These are phyloP conservation scores for Sesia bembeciformis DNA, from an alignment of 2,888 invertebrate genomes.

Conservation along the genomic window DNA sequence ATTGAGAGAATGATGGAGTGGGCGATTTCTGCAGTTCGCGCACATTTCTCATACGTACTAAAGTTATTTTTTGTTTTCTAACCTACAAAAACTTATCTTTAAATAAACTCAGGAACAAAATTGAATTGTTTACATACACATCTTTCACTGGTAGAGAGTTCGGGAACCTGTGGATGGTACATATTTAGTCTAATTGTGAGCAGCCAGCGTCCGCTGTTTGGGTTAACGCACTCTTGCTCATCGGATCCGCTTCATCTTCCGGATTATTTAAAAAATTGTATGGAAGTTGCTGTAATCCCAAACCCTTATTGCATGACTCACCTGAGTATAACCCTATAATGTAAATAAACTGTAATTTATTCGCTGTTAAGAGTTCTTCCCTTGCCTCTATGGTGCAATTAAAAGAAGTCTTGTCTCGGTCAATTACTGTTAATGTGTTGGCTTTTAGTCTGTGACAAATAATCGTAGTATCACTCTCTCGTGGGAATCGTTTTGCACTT, in stretches of 20 bases:
- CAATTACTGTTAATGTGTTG: constrained; percentile 9
- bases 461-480: constrained; percentile 1
- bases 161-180: constrained; percentile 32
- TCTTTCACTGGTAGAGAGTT: constrained; percentile 33
- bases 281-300: not conserved
- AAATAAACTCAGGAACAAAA: constrained; percentile 6
- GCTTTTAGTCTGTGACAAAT: constrained; percentile 7
- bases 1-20: no score
- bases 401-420: constrained; percentile 3
- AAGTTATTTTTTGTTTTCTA: no score
- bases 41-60: no score
- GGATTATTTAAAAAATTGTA: not conserved
- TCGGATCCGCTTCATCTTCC: constrained; percentile 29
- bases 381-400: not conserved
- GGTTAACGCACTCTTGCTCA: constrained; percentile 54
- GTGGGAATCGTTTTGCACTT: constrained; percentile 7
- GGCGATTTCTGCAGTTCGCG: no score
- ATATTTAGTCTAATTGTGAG: constrained; percentile 47
- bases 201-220: constrained; percentile 25
- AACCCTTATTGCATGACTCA: not conserved
- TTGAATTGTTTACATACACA: constrained; percentile 42
- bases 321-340: no score
- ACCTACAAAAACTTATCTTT: not conserved
- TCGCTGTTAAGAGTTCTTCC: no score
- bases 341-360: no score